phyloP scores from a whole-genome alignment of 1,140 invertebrate species.

The Drosophila chauvacae region DNA sequence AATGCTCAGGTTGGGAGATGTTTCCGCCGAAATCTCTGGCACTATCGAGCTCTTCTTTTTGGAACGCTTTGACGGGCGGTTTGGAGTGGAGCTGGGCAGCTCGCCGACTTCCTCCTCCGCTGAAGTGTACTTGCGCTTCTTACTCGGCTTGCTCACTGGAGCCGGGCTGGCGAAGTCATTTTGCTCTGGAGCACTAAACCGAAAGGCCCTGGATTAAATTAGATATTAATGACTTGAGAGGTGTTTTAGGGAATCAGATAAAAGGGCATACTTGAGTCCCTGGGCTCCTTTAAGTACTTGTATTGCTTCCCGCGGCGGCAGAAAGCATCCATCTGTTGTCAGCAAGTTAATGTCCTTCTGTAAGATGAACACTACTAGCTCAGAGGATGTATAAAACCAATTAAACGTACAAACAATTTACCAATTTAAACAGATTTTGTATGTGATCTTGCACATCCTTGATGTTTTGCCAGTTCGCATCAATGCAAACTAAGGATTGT shows the following conservation, averaged over 20 bases:
- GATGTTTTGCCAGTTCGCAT: conserved; percentile 49
- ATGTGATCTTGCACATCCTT: conserved; percentile 68
- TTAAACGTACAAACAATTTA: neutral
- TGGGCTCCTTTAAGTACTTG: conserved; percentile 37
- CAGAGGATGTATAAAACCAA: too few relatives aligned
- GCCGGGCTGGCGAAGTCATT: neutral
- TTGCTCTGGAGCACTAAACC: neutral
- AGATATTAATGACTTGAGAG: neutral
- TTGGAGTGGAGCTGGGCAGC: conserved; percentile 32
- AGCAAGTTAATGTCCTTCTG: conserved; percentile 58
- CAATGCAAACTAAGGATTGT: conserved; percentile 48
- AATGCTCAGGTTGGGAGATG: conserved; percentile 5
- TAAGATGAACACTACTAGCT: neutral
- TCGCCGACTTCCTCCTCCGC: conserved; percentile 21
- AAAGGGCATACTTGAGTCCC: conserved; percentile 46
- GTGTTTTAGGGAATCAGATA: neutral
- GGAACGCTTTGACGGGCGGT: conserved; percentile 44
- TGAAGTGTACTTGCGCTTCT: conserved; percentile 53
- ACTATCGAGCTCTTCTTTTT: conserved; percentile 23
- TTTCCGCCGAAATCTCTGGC: neutral
- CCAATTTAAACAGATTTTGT: conserved; percentile 56
- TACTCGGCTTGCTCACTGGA: conserved; percentile 14
- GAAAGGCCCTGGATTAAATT: conserved; percentile 28
- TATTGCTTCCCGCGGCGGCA: conserved; percentile 65
- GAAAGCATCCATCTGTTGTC: conserved; percentile 59